Base-by-base conservation (phyloP, 2,888 invertebrate genomes). In the Allolobophora icterica region DNA sequence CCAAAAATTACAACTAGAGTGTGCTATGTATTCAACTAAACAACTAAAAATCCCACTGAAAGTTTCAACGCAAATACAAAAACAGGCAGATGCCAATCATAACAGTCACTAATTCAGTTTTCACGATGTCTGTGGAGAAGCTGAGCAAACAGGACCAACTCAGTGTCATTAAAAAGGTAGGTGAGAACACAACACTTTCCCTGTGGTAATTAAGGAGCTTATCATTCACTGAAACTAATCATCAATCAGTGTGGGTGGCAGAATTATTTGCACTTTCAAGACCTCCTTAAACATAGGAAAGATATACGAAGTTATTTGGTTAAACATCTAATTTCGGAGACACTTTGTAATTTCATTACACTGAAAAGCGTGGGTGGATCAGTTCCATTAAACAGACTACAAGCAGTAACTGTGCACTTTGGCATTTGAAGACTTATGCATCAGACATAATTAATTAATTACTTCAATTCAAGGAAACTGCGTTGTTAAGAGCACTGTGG, bases 81-180 rank as follows among this genome's bases (percentile, higher is more conserved):
- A 71, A 71, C 71, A 71, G 71, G 5, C 71, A 71, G 71, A 71
- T 71, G 71, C 71, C 71, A 71, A 71, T n/a, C 71, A 71, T 71
- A 71, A 71, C 71, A 71, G 71, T 71, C 30, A 71, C 71, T 71
- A 71, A 71, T 71, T 71, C 71, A n/a, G 71, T n/a, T 71, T 71
- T 71, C 71, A n/a, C n/a, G 71, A 71, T n/a, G 71, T 71, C n/a
- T 71, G 30, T n/a, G 30, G 24, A 52, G 24, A 24, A 24, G 52
- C 11, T 4, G 24, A 52, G n/a, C 71, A 71, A 71, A 71, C 71
- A 71, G n/a, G 30, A 71, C 71, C 71, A 71, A 71, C 71, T 71
- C 30, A n/a, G 71, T n/a, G 71, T 71, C 30, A 71, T 71, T 71
- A 71, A 71, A 71, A 71, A 30, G 30, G 71, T 4, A 71, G 71